Evolutionary conservation across 53 echinoderm and acorn worm genomes (phyloP), one percentile per base, ranked within the genome.

Genomic region (Paracentrotus lividus): DNA sequence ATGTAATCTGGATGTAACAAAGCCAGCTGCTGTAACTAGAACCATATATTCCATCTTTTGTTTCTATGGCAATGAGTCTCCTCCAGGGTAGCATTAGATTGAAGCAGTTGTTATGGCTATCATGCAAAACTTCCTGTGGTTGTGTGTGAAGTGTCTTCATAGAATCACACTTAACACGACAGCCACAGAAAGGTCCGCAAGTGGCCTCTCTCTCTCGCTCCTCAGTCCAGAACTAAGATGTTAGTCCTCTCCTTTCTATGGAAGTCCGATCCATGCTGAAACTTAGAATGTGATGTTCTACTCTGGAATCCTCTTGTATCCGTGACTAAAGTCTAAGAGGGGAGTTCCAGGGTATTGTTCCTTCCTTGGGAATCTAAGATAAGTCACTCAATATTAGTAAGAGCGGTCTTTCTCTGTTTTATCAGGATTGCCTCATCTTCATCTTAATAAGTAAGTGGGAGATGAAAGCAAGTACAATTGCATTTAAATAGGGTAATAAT

Each of bases 91-190:
- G 52, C 3, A 36, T 54, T 32, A 34, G 20, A 55, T 55, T 15
- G 86, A 86, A 33, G 20, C 27, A 43, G 59, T 90, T 90, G 90
- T 69, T 32, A 90, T 90, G 90, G 90, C 72, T 42, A 90, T 75
- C 29, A 52, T 90, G 93, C 97, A 90, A 94, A 98, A 96, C 97
- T 98, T 97, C 98, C 98, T 98, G 98, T 98, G 98, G 98, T 98
- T 98, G 98, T 98, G 98, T 98, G 98, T 98, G 98, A 98, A 94
- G 98, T 95, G 94, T 88, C 84, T 90, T 55, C 57, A 78, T 42
- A 27, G 92, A 92, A 90, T 95, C 64, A 93, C 84, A 90, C 85
- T 95, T 96, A 86, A 97, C 97, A 97, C 97, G 56, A 98, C 98
- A 94, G 94, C 95, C 97, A 98, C 98, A 98, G 98, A 98, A 98